These are phyloP conservation scores for Orbicella faveolata DNA, from an alignment of 64 coral and sea anemone species.

Conservation along the genomic window DNA sequence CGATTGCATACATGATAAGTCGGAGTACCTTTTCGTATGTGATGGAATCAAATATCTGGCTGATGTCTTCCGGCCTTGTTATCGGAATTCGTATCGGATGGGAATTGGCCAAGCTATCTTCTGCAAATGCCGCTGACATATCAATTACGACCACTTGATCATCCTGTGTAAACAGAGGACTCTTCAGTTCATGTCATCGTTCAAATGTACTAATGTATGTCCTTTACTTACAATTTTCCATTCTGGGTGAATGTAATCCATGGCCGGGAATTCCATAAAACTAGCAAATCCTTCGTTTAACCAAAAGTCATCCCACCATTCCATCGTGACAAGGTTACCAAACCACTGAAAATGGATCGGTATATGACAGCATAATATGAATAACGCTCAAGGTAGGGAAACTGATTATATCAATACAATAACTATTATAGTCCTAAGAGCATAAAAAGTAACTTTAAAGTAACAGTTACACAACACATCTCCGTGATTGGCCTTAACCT, in stretches of 20 bases:
- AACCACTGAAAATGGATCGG: conserved; percentile 70
- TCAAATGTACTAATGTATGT: background rate
- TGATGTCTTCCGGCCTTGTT: conserved; percentile 73
- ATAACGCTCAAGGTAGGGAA: background rate
- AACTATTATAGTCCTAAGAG: too few species aligned
- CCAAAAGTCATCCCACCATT: conserved; percentile 91
- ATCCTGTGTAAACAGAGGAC: conserved; percentile 32
- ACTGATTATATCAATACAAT: background rate
- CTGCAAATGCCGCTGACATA: conserved; percentile 43
- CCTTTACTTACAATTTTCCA: conserved; percentile 61
- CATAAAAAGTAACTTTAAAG: too few species aligned
- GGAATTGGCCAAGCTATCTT: conserved; percentile 65
- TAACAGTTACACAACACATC: too few species aligned
- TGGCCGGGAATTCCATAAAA: conserved; percentile 58
- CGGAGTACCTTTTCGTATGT: conserved; percentile 78
- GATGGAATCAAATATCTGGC: conserved; percentile 79
- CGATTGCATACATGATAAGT: background rate
- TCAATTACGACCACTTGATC: conserved; percentile 61
- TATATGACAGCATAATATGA: background rate
- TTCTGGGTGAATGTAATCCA: conserved; percentile 34
- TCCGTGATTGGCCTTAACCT: too few species aligned
- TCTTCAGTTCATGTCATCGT: background rate
- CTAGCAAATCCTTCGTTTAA: conserved; percentile 83
- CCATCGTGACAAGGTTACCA: conserved; percentile 85
- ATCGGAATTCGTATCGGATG: conserved; percentile 80